Evolutionary conservation across 2,113 vertebrate genomes (phyloP), one percentile per base, ranked within the genome.

Genomic region (Herpailurus yagouaroundi): DNA sequence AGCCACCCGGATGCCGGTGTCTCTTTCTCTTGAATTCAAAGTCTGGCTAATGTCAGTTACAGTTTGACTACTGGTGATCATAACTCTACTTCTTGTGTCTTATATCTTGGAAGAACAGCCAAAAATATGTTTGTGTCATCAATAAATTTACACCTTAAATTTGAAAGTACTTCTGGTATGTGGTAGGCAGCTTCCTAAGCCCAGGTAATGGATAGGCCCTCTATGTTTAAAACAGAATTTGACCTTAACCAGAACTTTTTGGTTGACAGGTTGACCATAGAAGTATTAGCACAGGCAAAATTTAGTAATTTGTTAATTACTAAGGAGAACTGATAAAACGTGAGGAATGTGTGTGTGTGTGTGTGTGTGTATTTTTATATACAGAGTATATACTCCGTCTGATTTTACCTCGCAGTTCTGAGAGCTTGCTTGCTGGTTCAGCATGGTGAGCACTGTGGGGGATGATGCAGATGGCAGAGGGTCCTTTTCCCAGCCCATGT

Each of bases 111-210:
- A 45, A 91, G 81, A 91, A 89, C 31, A 88, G 15, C 41, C 55
- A 86, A 94, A 96, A 93, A 68, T 97, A 93, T 27, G 19, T 85
- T 73, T 31, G 23, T 82, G 76, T 38, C 36, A 74, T 74, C 55
- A 89, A 50, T 89, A 95, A 93, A 74, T 80, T 76, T 80, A 69
- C 50, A 93, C 31, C 77, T 90, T 87, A 50, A 68, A 76, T 76
- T 74, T 90, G 63, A 60, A 97, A 89, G 41, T 33, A 7, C 50
- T 89, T 85, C 81, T 82, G 91, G 64, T 88, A 29, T 85, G 25
- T 73, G 33, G 18, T 50, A 31, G 50, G 29, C 45, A 29, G 36
- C 55, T 92, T 80, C 31, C 64, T 92, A 87, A 94, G 36, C 23
- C 50, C 63, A 66, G 57, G 16, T 96, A 77, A 84, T 19, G 92